phyloP scores from a whole-genome alignment of 2,113 vertebrate genomes.

The Muscicapa adusta region DNA sequence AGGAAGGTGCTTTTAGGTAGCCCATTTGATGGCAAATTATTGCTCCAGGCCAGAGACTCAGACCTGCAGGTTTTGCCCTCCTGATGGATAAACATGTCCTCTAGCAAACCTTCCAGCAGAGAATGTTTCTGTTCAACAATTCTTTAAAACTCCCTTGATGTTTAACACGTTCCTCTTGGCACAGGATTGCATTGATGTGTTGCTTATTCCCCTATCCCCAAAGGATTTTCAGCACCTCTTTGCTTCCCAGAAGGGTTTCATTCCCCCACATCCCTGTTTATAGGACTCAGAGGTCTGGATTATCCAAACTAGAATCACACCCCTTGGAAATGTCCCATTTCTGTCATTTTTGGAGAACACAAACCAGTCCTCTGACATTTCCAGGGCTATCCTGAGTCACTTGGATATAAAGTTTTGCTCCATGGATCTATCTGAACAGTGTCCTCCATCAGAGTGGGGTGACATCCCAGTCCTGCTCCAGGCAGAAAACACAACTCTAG shows the following conservation, averaged over 20 bases:
- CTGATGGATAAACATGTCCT: accelerated
- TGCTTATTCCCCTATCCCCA: not conserved
- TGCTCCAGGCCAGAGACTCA: not conserved
- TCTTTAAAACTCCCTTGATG: not conserved
- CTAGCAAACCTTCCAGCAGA: not conserved
- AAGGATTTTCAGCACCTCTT: not conserved
- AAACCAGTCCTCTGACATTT: not conserved
- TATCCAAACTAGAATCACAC: not conserved
- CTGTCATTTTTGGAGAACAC: not conserved
- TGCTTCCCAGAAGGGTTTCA: not conserved
- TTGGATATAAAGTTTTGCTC: not conserved
- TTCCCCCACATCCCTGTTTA: not conserved
- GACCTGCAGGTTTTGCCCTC: not conserved
- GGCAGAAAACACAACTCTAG: not conserved
- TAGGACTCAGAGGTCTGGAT: not conserved
- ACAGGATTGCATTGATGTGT: accelerated
- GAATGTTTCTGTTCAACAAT: not conserved
- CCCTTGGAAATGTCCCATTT: not conserved
- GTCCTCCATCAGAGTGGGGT: not conserved
- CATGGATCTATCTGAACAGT: not conserved
- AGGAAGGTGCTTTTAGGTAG: not conserved
- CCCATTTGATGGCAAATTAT: not conserved
- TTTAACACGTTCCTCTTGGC: not conserved
- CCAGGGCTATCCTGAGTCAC: not conserved
- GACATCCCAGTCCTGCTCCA: not conserved